Evolutionary conservation across 2,888 invertebrate species (phyloP), one percentile per base, ranked within the genome.

Genomic region (Nasonia oneida): DNA sequence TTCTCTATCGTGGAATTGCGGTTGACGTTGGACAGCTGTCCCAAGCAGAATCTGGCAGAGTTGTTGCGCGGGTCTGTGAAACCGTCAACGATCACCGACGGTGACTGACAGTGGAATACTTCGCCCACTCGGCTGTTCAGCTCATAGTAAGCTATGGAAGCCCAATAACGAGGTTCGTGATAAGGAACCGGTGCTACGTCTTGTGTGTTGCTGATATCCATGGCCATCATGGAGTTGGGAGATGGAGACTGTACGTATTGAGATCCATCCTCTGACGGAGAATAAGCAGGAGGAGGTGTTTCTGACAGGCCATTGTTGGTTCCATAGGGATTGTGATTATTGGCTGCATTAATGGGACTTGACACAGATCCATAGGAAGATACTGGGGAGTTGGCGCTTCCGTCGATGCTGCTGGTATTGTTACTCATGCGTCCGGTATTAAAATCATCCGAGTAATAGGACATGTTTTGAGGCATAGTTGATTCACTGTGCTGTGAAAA

Each of bases 1-100:
- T 99, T 99, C 94, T 99, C 99, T 91, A 99, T 99, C 14, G 99
- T 99, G n/a, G 98, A 98, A 94, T 99, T 99, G 87, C 99, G 95
- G 94, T 99, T 99, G 74, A 99, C 99, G 93, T 99, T 99, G 88
- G 99, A 99, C 88, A 99, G 94, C 91, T 99, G 97, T 0, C 99
- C 99, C 74, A 99, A 95, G 91, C 99, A 99, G 94, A 99, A 99
- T 81, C 99, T 95, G 92, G 98, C 98, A 85, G 98, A 97, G 93
- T 99, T 98, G 93, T 98, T 98, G 89, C 98, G 98, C 0, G 99
- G 99, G 94, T 99, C 99, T 85, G 99, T 99, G 93, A 99, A 99
- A 12, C 99, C 99, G 93, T 99, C 99, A 0, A 99, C 98, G 81
- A 98, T 98, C 2, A 99, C 97, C 39, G 97, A 97, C 90, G 97